Evolutionary conservation across 2,888 invertebrate species (phyloP).

Genomic region (Mythimna albipuncta): DNA sequence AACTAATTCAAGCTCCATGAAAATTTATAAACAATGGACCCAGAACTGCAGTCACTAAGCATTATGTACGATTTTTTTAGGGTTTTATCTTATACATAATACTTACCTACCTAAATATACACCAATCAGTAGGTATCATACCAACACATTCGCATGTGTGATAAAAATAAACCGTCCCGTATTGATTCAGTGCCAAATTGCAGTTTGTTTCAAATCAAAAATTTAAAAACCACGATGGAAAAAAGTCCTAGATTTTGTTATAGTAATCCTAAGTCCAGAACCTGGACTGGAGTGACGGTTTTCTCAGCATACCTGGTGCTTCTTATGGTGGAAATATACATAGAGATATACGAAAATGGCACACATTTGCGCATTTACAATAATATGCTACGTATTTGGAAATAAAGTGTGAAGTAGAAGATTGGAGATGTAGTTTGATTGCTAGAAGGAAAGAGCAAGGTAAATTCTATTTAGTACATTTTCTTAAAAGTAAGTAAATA

Average conservation of each 20-base stretch:
- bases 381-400: conserved; percentile 66
- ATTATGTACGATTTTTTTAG: too few relatives aligned
- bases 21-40: background rate
- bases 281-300: conserved; percentile 85
- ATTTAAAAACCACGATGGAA: conserved; percentile 63
- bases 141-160: background rate
- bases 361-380: conserved; percentile 78
- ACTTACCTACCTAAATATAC: background rate
- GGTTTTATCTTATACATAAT: too few relatives aligned
- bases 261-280: conserved; percentile 75
- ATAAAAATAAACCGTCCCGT: conserved; percentile 42
- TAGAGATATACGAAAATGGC: conserved; percentile 82
- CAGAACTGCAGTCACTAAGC: background rate
- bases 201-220: conserved; percentile 8
- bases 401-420: background rate
- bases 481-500: too few relatives aligned
- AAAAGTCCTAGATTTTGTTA: conserved; percentile 76
- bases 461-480: background rate
- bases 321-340: conserved; percentile 82
- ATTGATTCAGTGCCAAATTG: conserved; percentile 44
- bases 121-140: background rate
- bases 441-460: background rate
- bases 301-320: conserved; percentile 82
- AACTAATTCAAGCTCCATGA: too few relatives aligned
- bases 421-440: background rate